Percentiles rank a stretch among this genome's conserved stretches.
These are phyloP conservation scores for Brachionus calyciflorus DNA, from an alignment of 1,140 invertebrate species.

Conservation along the genomic window DNA sequence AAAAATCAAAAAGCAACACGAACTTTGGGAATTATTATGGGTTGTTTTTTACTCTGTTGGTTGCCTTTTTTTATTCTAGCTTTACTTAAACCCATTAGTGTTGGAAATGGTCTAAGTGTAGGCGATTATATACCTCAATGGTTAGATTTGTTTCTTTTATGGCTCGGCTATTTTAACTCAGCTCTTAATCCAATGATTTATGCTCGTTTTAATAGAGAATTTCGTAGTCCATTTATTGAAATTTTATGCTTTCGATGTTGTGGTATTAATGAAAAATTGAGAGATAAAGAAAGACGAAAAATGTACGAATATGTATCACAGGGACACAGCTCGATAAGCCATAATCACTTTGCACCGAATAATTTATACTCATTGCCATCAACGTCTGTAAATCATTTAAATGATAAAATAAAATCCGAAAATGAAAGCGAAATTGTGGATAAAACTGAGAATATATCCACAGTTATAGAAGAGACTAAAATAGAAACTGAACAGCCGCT, in stretches of 20 bases:
- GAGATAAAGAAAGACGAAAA: conserved; percentile 25
- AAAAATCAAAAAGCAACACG: conserved; percentile 73
- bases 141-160: conserved; percentile 59
- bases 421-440: background rate
- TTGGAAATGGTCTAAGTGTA: background rate
- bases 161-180: conserved; percentile 63
- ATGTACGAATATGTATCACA: conserved; percentile 9
- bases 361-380: background rate
- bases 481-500: background rate
- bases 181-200: conserved; percentile 65
- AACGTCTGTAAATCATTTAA: background rate
- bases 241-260: conserved; percentile 62
- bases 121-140: conserved; percentile 53
- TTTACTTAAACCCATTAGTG: conserved; percentile 61
- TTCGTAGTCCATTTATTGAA: conserved; percentile 63
- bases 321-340: conserved; percentile 2
- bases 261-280: conserved; percentile 55
- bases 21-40: conserved; percentile 69
- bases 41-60: conserved; percentile 66
- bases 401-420: background rate
- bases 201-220: conserved; percentile 64
- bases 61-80: conserved; percentile 66
- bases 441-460: no score
- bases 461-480: no score
- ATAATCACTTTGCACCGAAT: background rate